A percentile compares a stretch with the other conserved stretches of the same genome.
phyloP scores from a whole-genome alignment of 2,113 vertebrate species.

The Dryoscopus gambensis region DNA sequence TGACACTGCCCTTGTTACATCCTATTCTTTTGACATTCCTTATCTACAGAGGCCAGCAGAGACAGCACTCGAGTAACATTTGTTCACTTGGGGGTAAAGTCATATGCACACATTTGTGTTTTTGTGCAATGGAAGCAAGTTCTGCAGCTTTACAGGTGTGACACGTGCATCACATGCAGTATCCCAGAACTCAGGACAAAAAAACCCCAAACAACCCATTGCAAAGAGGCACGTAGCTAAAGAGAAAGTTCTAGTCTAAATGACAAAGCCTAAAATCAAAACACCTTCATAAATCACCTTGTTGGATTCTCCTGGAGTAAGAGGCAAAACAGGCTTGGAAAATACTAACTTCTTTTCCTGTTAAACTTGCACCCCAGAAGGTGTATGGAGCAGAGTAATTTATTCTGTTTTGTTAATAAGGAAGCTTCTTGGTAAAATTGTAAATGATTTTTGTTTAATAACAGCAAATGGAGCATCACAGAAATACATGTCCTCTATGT shows the following conservation, averaged over 20 bases:
- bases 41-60: not conserved
- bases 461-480: conserved; percentile 4
- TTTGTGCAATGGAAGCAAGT: not conserved
- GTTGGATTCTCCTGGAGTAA: not conserved
- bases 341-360: not conserved
- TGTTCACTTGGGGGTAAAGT: not conserved
- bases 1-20: not conserved
- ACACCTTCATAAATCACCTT: not conserved
- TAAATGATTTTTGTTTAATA: not conserved
- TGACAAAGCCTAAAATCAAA: not conserved
- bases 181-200: not conserved
- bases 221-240: not conserved
- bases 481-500: not conserved
- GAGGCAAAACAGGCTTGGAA: not conserved
- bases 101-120: not conserved
- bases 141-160: not conserved
- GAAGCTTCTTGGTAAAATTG: not conserved
- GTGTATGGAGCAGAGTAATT: not conserved
- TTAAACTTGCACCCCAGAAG: not conserved
- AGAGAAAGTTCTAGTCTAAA: not conserved
- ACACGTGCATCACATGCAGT: not conserved
- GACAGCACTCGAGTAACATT: not conserved
- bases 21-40: not conserved
- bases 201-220: not conserved
- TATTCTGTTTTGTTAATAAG: not conserved